Base-by-base conservation (phyloP, 2,888 invertebrate genomes). In the Lordiphosa fenestrarum region DNA sequence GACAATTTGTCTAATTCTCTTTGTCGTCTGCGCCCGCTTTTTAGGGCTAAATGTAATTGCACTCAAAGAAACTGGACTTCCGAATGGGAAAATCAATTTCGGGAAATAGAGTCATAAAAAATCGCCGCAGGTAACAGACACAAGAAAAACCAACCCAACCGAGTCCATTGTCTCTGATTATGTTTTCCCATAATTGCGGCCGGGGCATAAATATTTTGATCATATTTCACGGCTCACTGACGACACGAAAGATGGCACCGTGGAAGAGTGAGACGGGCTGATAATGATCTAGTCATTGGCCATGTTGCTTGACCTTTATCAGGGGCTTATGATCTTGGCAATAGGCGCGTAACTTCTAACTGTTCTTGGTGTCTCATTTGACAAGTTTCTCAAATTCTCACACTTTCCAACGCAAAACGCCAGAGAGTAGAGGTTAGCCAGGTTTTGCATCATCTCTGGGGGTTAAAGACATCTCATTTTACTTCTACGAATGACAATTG, bases 321-420 rank as follows among this genome's bases (percentile, higher is more conserved):
- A 47, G 38, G 53, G 37, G 46, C 30, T 48, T 44, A 44, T 53
- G 44, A 48, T 48, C 23, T 13, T 46, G 41, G 46, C 46, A 48
- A 53, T 37, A 48, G 44, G 44, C 44, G 30, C 25, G 51, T 54
- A 62, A 55, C 57, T 69, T 61, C 71, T 84, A 84, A 83, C 85
- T 73, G 85, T 84, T 62, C 52, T 54, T 74, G 60, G 68, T 67
- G 68, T 68, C 55, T 71, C 69, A 58, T 65, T 54, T 58, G 51
- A 53, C 55, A 46, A 60, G 52, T 61, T 61, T 75, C 78, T 76
- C 83, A 66, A 57, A 75, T 84, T 83, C 83, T 83, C 83, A 80
- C 83, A 84, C 85, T 83, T 84, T 84, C 85, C 61, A 75, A 77
- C 77, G 80, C 84, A 82, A 84, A 82, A 82, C 80, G 78, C 56